Percentiles rank a stretch among this genome's conserved stretches.
Evolutionary conservation across 2,113 vertebrate species (phyloP).

Genomic region (Eurypyga helias): DNA sequence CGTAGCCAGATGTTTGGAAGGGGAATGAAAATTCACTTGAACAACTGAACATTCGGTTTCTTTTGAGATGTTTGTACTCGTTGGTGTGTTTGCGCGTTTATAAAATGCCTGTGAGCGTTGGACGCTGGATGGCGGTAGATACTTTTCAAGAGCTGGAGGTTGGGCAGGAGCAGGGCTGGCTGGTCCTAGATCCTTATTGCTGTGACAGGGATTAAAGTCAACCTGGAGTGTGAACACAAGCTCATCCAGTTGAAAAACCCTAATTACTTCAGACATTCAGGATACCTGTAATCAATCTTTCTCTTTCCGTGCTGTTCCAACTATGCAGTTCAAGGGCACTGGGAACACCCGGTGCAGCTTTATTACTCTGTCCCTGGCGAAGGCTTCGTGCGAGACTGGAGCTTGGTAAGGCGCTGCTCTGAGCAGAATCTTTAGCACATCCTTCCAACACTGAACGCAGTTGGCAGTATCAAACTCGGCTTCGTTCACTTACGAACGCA

Average conservation of each 20-base stretch:
- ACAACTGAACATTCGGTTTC: conserved; percentile 38
- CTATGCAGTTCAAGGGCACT: conserved; percentile 74
- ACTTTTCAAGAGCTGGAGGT: conserved; percentile 1
- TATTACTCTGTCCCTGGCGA: not conserved
- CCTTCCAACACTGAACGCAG: conserved; percentile 21
- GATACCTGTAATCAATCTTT: conserved; percentile 28
- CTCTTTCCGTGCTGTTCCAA: conserved; percentile 48
- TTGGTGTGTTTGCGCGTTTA: conserved; percentile 23
- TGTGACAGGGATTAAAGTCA: not conserved
- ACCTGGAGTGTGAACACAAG: not conserved
- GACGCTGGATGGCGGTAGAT: conserved; percentile 4
- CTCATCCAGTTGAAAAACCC: conserved; percentile 3
- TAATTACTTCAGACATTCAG: conserved; percentile 3
- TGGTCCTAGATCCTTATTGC: not conserved
- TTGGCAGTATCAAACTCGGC: not conserved
- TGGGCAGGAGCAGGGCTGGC: not conserved
- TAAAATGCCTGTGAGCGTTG: conserved; percentile 44
- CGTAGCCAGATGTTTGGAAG: conserved; percentile 13
- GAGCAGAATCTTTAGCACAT: conserved; percentile 21
- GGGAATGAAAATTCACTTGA: conserved; percentile 29
- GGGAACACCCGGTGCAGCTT: conserved; percentile 21
- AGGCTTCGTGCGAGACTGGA: conserved; percentile 40
- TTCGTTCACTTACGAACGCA: not conserved
- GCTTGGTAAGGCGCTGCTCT: conserved; percentile 48
- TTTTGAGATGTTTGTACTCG: conserved; percentile 15